Percentiles rank a stretch among this genome's conserved stretches.
These are phyloP conservation scores for Dendrolimus houi DNA, from an alignment of 2,888 invertebrate genomes.

Conservation along the genomic window DNA sequence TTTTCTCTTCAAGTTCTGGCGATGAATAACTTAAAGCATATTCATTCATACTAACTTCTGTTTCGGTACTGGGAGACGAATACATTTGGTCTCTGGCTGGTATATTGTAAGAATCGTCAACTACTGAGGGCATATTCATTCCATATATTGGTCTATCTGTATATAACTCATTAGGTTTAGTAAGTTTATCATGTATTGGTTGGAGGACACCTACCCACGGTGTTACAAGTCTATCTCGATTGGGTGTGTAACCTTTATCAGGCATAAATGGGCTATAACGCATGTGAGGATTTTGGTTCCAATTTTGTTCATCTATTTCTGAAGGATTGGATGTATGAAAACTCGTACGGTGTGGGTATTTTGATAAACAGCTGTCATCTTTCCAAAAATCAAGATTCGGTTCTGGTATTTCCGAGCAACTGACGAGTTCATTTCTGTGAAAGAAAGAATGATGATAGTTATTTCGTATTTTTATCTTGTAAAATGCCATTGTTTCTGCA, in stretches of 20 bases:
- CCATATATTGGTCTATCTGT: too few relatives aligned
- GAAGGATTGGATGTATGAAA: neutral
- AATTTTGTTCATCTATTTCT: neutral
- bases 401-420: neutral
- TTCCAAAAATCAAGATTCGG: neutral
- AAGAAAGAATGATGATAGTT: too few relatives aligned
- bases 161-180: too few relatives aligned
- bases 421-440: neutral
- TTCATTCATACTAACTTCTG: too few relatives aligned
- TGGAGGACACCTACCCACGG: neutral
- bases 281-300: neutral
- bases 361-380: neutral
- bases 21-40: too few relatives aligned
- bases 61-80: too few relatives aligned
- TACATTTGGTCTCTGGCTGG: too few relatives aligned
- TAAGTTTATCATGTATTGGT: neutral
- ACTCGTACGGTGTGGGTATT: neutral
- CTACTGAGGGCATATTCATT: too few relatives aligned
- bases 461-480: too few relatives aligned
- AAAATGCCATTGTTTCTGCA: too few relatives aligned
- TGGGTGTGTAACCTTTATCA: neutral
- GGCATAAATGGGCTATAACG: neutral
- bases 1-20: too few relatives aligned
- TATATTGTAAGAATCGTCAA: too few relatives aligned
- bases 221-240: neutral